Evolutionary conservation across 2,113 vertebrate genomes (phyloP).

Genomic region (Zosterops pallidus): DNA sequence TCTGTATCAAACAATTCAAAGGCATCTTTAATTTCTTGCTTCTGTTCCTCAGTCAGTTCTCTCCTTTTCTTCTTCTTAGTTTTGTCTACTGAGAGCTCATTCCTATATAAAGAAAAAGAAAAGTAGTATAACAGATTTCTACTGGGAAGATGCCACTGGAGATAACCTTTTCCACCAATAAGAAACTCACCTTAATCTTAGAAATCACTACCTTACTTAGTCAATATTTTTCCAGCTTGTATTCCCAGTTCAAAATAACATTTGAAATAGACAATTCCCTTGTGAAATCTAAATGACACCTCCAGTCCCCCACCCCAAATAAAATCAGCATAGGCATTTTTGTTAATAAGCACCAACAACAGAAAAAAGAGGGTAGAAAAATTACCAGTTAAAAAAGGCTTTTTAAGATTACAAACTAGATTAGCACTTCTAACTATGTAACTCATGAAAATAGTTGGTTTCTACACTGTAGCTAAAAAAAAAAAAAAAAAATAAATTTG

Average conservation of each 20-base stretch:
- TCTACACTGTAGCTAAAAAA: neutral
- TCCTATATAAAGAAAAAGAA: slow-evolving; percentile 71
- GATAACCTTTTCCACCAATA: neutral
- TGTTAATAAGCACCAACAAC: neutral
- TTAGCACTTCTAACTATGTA: neutral
- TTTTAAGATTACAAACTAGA: neutral
- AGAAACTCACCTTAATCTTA: neutral
- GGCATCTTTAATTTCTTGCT: slow-evolving; percentile 95
- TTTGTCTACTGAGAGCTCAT: slow-evolving; percentile 85
- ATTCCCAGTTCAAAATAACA: neutral
- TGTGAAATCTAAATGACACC: neutral
- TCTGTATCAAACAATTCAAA: slow-evolving; percentile 97
- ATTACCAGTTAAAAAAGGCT: neutral
- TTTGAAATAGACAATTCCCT: neutral
- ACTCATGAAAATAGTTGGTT: neutral
- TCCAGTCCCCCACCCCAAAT: neutral
- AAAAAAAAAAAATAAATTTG: neutral
- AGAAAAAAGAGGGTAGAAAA: neutral
- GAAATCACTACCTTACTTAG: neutral
- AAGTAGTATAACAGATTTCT: neutral
- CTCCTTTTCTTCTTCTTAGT: slow-evolving; percentile 87
- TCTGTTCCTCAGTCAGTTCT: slow-evolving; percentile 93
- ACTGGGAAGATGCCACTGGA: neutral
- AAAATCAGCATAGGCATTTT: neutral
- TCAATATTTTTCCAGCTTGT: neutral